phyloP scores from a whole-genome alignment of 1,140 invertebrate species.

The Heliconius nattereri region DNA sequence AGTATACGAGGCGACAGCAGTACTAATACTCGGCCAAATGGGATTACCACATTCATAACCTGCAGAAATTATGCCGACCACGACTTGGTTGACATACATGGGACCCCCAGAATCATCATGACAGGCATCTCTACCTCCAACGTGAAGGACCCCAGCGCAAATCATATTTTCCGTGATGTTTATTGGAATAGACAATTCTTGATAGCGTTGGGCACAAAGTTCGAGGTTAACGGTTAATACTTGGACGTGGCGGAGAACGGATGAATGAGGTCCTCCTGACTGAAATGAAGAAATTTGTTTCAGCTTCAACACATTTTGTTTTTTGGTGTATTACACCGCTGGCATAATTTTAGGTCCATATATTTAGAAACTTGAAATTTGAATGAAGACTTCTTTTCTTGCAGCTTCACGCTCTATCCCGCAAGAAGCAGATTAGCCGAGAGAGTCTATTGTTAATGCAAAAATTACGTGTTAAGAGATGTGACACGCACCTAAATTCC shows the following conservation, averaged over 20 bases:
- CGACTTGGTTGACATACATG: conserved; percentile 59
- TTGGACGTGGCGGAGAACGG: conserved; percentile 39
- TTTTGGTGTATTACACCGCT: too few species aligned
- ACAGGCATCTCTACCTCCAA: conserved; percentile 81
- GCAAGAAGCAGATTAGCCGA: too few species aligned
- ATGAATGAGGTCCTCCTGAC: conserved; percentile 40
- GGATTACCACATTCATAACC: conserved; percentile 78
- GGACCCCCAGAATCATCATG: conserved; percentile 87
- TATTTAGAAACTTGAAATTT: too few species aligned
- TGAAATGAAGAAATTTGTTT: conserved; percentile 31
- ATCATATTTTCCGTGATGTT: conserved; percentile 59
- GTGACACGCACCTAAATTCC: too few species aligned
- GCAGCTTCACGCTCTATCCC: too few species aligned
- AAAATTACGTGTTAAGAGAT: too few species aligned
- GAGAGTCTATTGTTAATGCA: too few species aligned
- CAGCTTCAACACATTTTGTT: too few species aligned
- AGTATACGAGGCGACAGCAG: conserved; percentile 70
- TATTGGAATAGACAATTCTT: conserved; percentile 5
- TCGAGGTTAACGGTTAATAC: conserved; percentile 50
- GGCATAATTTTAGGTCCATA: too few species aligned
- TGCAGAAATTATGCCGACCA: conserved; percentile 81
- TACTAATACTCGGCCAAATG: conserved; percentile 82
- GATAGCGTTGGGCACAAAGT: conserved; percentile 47
- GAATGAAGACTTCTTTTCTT: too few species aligned
- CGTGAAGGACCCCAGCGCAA: conserved; percentile 50